Conservation (phyloP, 2,113 vertebrate species). For the Verasper variegatus region DNA sequence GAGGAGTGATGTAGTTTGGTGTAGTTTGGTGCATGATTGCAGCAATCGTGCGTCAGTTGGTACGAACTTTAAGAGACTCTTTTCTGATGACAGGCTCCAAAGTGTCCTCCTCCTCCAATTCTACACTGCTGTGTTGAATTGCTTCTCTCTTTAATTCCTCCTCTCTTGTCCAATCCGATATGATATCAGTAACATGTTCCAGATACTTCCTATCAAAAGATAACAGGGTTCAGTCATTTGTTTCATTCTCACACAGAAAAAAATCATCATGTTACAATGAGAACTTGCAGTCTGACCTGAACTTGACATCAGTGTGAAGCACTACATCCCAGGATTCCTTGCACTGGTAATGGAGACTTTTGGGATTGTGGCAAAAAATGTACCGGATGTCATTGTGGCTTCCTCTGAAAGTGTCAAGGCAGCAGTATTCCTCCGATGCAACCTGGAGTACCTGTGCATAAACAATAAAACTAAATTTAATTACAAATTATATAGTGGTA, state of each 20-base stretch:
- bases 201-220: slow-evolving; percentile 85
- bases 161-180: slow-evolving; percentile 86
- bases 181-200: slow-evolving; percentile 85
- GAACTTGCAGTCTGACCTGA: slow-evolving; percentile 85
- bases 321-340: slow-evolving; percentile 85
- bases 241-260: slow-evolving; percentile 3
- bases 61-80: slow-evolving; percentile 80
- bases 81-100: slow-evolving; percentile 64
- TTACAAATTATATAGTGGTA: not conserved
- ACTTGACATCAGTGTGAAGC: slow-evolving; percentile 90
- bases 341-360: slow-evolving; percentile 80
- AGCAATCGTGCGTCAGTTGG: not conserved
- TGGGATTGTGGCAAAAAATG: slow-evolving; percentile 91
- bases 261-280: not conserved
- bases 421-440: slow-evolving; percentile 84
- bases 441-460: slow-evolving; percentile 84
- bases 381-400: slow-evolving; percentile 86
- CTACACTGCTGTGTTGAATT: slow-evolving; percentile 27
- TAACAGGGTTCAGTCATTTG: not conserved
- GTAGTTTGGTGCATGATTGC: not conserved
- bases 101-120: slow-evolving; percentile 9
- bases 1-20: not conserved
- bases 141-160: slow-evolving; percentile 84
- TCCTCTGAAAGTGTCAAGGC: slow-evolving; percentile 86
- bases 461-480: not conserved